Evolutionary conservation across 1,140 invertebrate genomes (phyloP).

Genomic region (Bombus difficillimus): DNA sequence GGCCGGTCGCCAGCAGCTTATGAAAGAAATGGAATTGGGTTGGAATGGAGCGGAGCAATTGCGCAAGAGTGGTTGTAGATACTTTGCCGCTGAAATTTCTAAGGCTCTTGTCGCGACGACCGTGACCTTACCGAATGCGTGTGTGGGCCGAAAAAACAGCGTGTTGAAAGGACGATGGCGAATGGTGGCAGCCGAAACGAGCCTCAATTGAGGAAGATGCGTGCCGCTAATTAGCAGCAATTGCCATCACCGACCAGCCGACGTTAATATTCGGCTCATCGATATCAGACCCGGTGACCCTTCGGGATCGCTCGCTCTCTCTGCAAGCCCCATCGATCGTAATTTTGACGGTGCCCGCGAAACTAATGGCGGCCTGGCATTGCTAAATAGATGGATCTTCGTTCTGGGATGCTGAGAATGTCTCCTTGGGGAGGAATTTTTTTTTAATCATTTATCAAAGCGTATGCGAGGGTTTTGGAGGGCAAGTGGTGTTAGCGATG

Average conservation of each 20-base stretch:
- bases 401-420: background rate
- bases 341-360: background rate
- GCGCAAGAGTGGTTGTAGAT: too few species aligned
- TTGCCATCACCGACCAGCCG: slow-evolving; percentile 18
- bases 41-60: slow-evolving; percentile 49
- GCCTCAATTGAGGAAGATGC: slow-evolving; percentile 47
- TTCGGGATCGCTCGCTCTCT: background rate
- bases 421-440: background rate
- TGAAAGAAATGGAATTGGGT: slow-evolving; percentile 63
- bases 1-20: slow-evolving; percentile 2
- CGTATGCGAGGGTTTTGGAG: too few species aligned
- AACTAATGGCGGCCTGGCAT: background rate
- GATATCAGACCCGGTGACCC: slow-evolving; percentile 12
- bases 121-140: slow-evolving; percentile 64
- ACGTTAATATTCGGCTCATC: slow-evolving; percentile 43
- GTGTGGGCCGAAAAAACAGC: slow-evolving; percentile 16
- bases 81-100: slow-evolving; percentile 52
- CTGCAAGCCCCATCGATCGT: background rate
- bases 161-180: slow-evolving; percentile 14
- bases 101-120: slow-evolving; percentile 46
- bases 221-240: slow-evolving; percentile 47
- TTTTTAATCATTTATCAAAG: too few species aligned
- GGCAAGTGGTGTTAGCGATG: too few species aligned
- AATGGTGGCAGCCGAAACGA: slow-evolving; percentile 24
- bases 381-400: background rate